Evolutionary conservation across 2,888 invertebrate genomes (phyloP), one percentile per base, ranked within the genome.

Genomic region (Cyclophora punctaria): DNA sequence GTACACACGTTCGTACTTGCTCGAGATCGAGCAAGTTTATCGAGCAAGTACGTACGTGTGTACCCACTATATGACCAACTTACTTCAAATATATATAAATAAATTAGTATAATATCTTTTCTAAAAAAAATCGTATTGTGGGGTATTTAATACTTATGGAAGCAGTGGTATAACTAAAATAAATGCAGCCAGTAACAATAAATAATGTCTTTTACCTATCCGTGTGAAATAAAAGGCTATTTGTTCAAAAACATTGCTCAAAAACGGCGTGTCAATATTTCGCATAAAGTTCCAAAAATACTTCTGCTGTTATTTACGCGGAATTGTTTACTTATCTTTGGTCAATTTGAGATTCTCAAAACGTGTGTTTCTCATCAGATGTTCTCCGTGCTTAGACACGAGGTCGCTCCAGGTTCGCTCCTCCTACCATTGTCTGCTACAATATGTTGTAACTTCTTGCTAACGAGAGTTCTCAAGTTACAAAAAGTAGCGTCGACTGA

Each of bases 391-490:
- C 73, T 75, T 78, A 73, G 78, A 74, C 79, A 80, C 73, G 76
- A 76, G 75, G 76, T 58, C 63, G 80, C 80, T 72, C 60, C 67
- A 52, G 69, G 78, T 68, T 55, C 57, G 61, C 69, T 63, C 81
- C 86, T 79, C 85, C 87, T 69, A 60, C 86, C 80, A 86, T 88
- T 87, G 87, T 88, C 63, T 72, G 60, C 62, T 67, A 86, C 84
- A 86, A 86, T 86, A 60, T 78, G 78, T 70, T 80, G 84, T 86
- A 85, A 85, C 86, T 85, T 66, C 79, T 81, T 71, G 67, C 85
- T 86, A 85, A 85, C 85, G 78, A 86, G 85, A 78, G 63, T 62
- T 62, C 56, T 49, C 48, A 49, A 48, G 63, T 60, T 47, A 3
- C 51, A 72, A 68, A 37, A 37, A 20, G 20, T 20, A 20, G 20